Conservation (phyloP, 92 coral and sea anemone genomes). For the Zoanthus sansibaricus region DNA sequence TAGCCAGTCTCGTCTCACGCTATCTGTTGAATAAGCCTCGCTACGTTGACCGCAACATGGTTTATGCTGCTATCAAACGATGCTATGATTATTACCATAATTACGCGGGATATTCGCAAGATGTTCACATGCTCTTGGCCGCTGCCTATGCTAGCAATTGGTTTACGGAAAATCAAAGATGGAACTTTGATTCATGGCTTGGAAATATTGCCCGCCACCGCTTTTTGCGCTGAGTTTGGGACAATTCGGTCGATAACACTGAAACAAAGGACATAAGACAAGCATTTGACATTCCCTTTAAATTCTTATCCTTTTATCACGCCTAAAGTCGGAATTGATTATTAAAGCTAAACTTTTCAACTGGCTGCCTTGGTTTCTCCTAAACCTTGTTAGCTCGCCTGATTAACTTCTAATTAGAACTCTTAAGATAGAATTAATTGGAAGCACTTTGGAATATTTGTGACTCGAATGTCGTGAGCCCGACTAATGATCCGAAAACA, state of each 20-base stretch:
- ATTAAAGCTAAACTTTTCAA: background rate
- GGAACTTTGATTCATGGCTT: slow-evolving; percentile 81
- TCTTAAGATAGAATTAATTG: background rate
- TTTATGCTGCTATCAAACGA: slow-evolving; percentile 84
- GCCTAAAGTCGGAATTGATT: background rate
- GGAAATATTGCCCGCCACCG: slow-evolving; percentile 77
- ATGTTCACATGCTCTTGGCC: slow-evolving; percentile 96
- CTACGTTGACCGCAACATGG: slow-evolving; percentile 80
- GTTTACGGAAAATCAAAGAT: slow-evolving; percentile 90
- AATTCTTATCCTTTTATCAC: slow-evolving; percentile 15
- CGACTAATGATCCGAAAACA: background rate
- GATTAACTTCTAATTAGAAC: background rate
- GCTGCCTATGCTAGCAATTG: slow-evolving; percentile 91
- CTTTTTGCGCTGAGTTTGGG: slow-evolving; percentile 54
- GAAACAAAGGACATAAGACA: background rate
- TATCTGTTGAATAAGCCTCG: slow-evolving; percentile 80
- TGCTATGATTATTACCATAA: slow-evolving; percentile 91
- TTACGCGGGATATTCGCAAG: slow-evolving; percentile 94
- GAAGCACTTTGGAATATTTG: background rate
- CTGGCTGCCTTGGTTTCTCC: slow-evolving; percentile 19
- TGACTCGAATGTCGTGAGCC: background rate
- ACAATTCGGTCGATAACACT: background rate
- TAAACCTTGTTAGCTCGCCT: background rate
- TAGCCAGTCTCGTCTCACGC: slow-evolving; percentile 82
- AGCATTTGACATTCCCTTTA: background rate